Evolutionary conservation across 1,140 invertebrate species (phyloP), one percentile per base, ranked within the genome.

Genomic region (Cotesia glomerata): DNA sequence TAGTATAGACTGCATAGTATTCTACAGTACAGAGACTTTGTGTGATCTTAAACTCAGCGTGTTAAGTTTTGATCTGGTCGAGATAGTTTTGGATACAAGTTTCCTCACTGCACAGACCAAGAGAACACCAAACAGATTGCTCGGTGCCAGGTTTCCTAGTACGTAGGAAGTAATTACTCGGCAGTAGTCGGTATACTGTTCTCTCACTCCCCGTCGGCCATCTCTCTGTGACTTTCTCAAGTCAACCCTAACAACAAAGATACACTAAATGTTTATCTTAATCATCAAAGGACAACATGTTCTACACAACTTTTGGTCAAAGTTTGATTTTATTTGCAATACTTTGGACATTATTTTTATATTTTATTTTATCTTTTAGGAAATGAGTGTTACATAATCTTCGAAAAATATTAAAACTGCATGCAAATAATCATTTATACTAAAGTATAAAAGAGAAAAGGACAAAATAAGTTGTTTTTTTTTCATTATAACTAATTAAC

Each of bases 121-220:
- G 39, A 32, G 62, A 70, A 58, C 61, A 52, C n/a, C 54, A 26
- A 64, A 56, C 51, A 66, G 63, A 72, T 72, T 65, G 70, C 62
- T 72, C 63, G n/a, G 16, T 64, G 62, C 35, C 8, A n/a, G 16
- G 62, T 51, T 65, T 39, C 52, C 63, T 4, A 72, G 54, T 63
- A 72, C 70, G 52, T 72, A 66, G 63, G 63, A 49, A 66, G 70
- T 72, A 66, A 72, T 72, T 66, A 72, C 70, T 66, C 54, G 63
- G 34, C 67, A 58, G 54, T 69, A 14, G 51, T 69, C 9, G 13
- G 26, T n/a, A 56, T 59, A 39, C 39, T 45, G 3, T 36, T 54
- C 61, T 39, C 58, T 26, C 61, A 34, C 45, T 5, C 35, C 14
- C 35, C 18, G 32, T 65, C 16, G 4, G 61, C 26, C 26, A 39